phyloP scores from a whole-genome alignment of 2,113 vertebrate species.

The Stercorarius parasiticus region DNA sequence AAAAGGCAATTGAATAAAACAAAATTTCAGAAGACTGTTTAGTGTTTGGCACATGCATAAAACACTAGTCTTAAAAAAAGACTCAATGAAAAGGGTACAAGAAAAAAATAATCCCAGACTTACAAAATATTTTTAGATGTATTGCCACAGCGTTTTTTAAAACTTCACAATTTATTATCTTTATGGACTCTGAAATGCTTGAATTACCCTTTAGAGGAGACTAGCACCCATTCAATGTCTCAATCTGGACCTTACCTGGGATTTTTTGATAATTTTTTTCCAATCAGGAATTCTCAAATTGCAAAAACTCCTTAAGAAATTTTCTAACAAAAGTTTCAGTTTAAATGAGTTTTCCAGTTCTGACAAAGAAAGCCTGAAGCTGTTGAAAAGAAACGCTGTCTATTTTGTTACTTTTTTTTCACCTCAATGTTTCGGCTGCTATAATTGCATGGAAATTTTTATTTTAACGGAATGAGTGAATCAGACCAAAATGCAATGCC shows the following conservation, averaged over 20 bases:
- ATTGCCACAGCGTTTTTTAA: neutral
- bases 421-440: neutral
- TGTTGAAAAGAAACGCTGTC: neutral
- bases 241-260: neutral
- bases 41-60: neutral
- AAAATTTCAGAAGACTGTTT: neutral
- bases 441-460: neutral
- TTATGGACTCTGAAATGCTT: neutral
- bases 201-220: neutral
- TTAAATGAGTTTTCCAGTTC: neutral
- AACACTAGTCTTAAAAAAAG: neutral
- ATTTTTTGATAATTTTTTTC: neutral
- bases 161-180: neutral
- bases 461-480: conserved; percentile 16
- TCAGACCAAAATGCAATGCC: neutral
- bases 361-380: neutral
- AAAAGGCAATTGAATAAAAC: neutral
- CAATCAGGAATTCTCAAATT: neutral
- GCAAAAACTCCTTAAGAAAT: neutral
- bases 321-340: neutral
- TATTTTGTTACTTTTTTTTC: neutral
- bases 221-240: neutral
- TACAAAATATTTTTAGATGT: neutral
- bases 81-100: neutral
- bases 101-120: neutral